phyloP scores from a whole-genome alignment of 2,888 invertebrate species.

The Macrophya annulata region DNA sequence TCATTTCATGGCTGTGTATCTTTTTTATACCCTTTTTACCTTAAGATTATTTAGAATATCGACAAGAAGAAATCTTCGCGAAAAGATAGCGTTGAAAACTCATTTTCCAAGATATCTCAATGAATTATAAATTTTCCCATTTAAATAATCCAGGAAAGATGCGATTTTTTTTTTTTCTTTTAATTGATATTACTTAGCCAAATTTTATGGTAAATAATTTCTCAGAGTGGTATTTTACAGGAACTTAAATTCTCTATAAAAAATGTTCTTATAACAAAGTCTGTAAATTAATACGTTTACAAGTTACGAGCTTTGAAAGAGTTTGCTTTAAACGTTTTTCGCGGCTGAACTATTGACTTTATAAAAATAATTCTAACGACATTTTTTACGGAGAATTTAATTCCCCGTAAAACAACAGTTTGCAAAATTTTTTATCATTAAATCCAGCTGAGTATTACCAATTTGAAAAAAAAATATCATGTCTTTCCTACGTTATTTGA shows the following conservation, averaged over 20 bases:
- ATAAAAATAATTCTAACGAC: neutral
- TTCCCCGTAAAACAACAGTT: neutral
- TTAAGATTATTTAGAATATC: no score
- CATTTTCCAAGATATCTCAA: no score
- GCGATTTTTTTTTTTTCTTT: no score
- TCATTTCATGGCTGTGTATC: no score
- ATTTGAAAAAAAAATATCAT: neutral
- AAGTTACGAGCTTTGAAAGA: neutral
- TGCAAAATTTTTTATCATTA: neutral
- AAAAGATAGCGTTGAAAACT: no score
- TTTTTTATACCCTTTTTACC: no score
- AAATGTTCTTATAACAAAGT: neutral
- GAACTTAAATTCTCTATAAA: neutral
- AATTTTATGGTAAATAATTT: neutral
- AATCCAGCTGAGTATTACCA: neutral
- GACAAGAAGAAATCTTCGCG: no score
- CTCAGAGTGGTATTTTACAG: neutral
- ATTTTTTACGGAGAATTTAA: neutral
- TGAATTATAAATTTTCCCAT: no score
- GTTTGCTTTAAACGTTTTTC: neutral
- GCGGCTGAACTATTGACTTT: neutral
- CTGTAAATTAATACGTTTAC: neutral
- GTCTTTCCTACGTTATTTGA: neutral
- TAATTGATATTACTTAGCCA: no score
- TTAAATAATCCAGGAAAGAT: no score